phyloP scores from a whole-genome alignment of 2,113 vertebrate genomes.

The Verasper variegatus region DNA sequence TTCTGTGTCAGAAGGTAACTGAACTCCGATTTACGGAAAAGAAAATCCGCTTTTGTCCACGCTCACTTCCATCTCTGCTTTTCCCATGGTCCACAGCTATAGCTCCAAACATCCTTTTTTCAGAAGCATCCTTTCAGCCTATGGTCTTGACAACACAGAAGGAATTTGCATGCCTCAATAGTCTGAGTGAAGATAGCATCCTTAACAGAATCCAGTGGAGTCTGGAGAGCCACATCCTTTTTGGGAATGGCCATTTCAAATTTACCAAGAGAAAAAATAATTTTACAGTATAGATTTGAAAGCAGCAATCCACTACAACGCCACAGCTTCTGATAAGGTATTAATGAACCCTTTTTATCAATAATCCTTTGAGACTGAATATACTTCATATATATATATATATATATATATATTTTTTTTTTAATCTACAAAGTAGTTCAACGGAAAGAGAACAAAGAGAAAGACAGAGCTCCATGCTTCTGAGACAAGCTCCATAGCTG shows the following conservation, averaged over 20 bases:
- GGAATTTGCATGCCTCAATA: slow-evolving; percentile 71
- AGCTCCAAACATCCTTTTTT: slow-evolving; percentile 46
- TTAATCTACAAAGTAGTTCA: not conserved
- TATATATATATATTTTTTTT: not conserved
- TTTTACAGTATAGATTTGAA: slow-evolving; percentile 18
- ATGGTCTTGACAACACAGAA: slow-evolving; percentile 57
- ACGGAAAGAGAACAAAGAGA: not conserved
- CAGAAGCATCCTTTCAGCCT: slow-evolving; percentile 67
- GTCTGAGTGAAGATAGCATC: slow-evolving; percentile 51
- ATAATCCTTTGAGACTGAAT: not conserved
- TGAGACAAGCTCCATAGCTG: not conserved
- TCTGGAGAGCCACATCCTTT: slow-evolving; percentile 9
- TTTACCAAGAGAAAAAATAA: not conserved
- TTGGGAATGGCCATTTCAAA: not conserved
- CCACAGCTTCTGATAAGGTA: not conserved
- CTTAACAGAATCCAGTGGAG: slow-evolving; percentile 36
- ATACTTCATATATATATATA: no score
- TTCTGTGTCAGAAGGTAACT: slow-evolving; percentile 62
- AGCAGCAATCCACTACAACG: not conserved
- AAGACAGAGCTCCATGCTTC: not conserved
- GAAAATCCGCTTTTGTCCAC: slow-evolving; percentile 55
- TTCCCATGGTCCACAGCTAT: slow-evolving; percentile 58
- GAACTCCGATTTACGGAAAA: slow-evolving; percentile 54
- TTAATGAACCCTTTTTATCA: not conserved
- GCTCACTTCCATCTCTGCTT: slow-evolving; percentile 31